Evolutionary conservation across 2,888 invertebrate species (phyloP), one percentile per base, ranked within the genome.

Genomic region (Noctua fimbriata): DNA sequence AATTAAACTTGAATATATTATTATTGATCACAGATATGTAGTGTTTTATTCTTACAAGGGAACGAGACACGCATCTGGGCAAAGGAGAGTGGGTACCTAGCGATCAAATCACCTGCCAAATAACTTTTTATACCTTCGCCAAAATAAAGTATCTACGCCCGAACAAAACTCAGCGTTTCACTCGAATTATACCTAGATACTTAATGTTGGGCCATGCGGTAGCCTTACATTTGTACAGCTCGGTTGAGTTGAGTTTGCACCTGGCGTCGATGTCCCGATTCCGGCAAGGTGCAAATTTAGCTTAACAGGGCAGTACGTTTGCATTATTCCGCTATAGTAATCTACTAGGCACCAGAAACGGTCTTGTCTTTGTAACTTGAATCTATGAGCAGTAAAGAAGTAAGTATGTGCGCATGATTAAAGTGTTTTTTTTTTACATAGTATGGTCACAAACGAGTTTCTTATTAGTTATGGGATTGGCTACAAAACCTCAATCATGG

Each of bases 11-110:
- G 75, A 81, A 81, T 55, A 67, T 47, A 52, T 69, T 60, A 75
- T 36, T 52, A 75, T 47, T 76, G 52, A 80, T 81, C 82, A 69
- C 82, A 76, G 82, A 81, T 55, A 69, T 32, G 58, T 49, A 73
- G 58, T 80, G 32, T 67, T 81, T 81, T 60, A 74, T 69, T 36
- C 10, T 49, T 58, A 60, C 12, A 58, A 21, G 28, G 60, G 32
- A 52, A 49, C 21, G 9, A 28, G n/a, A 52, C 41, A n/a, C 32
- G 49, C n/a, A n/a, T 58, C 16, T 47, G 10, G 24, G 36, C 36
- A 72, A 52, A 44, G 16, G 36, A 70, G 32, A 63, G 47, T 32
- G 12, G n/a, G 24, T 12, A 32, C n/a, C 36, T n/a, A 49, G 21
- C 49, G 16, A 60, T 32, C 28, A 18, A 49, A 36, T 32, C 41